Conservation (phyloP, 2,888 invertebrate species). For the Pristionchus fissidentatus region DNA sequence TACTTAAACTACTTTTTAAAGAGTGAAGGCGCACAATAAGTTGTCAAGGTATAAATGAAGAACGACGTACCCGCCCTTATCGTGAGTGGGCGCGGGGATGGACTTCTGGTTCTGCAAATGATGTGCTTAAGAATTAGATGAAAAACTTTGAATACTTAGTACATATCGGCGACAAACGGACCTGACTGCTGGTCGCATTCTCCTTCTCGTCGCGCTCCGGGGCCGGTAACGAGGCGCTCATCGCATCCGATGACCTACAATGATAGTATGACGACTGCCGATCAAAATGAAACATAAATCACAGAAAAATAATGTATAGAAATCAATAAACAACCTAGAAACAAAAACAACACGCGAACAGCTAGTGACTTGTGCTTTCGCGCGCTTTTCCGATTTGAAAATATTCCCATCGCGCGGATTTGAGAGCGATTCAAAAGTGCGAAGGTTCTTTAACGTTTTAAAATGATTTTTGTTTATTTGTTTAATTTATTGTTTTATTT, state of each 20-base stretch:
- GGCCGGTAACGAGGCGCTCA: neutral
- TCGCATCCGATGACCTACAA: neutral
- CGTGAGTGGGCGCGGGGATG: neutral
- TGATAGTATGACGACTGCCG: neutral
- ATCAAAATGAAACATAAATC: neutral
- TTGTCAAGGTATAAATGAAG: neutral
- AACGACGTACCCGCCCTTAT: constrained; percentile 42
- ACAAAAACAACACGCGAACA: neutral
- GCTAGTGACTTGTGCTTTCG: neutral
- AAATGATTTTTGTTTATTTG: neutral
- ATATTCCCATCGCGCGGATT: no score
- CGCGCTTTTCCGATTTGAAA: neutral
- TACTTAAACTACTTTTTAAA: neutral
- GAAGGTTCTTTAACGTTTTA: neutral
- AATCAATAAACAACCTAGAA: neutral
- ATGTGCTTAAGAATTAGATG: no score
- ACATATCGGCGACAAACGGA: neutral
- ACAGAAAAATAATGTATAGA: neutral
- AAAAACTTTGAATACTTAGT: neutral
- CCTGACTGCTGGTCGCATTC: constrained; percentile 6
- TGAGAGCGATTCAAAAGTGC: neutral
- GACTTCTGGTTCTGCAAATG: neutral
- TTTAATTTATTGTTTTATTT: neutral
- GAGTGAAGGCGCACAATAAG: neutral
- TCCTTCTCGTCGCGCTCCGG: neutral